Conservation (phyloP, 2,797 vertebrate genomes). For the Neosilurus mollespiculum region DNA sequence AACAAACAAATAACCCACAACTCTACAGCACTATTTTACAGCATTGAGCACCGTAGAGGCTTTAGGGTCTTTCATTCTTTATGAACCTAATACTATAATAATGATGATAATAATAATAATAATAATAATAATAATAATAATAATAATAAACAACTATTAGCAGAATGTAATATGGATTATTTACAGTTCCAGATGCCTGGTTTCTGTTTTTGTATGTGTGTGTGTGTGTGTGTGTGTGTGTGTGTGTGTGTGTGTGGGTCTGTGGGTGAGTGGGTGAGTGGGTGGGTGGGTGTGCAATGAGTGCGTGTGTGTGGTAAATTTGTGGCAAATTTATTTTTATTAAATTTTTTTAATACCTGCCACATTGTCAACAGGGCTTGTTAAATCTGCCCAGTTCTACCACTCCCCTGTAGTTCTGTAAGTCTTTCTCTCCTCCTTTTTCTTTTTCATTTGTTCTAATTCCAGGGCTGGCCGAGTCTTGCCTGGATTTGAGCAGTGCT, state of each 20-base stretch:
- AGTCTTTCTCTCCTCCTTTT: slow-evolving; percentile 56
- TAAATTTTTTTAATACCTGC: slow-evolving; percentile 74
- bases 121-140: no score
- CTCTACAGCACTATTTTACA: neutral
- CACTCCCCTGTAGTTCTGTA: slow-evolving; percentile 62
- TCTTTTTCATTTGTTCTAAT: slow-evolving; percentile 78
- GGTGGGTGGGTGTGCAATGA: neutral
- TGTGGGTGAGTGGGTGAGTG: slow-evolving; percentile 4
- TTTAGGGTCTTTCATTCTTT: neutral
- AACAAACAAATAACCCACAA: no score
- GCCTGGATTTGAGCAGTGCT: slow-evolving; percentile 80
- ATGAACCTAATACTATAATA: no score
- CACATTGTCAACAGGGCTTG: slow-evolving; percentile 73
- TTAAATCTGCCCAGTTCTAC: slow-evolving; percentile 63
- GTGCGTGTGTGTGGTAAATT: slow-evolving; percentile 58
- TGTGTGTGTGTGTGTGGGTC: neutral
- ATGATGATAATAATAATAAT: no score
- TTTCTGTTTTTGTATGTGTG: neutral
- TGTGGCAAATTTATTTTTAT: slow-evolving; percentile 64
- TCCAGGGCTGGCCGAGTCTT: slow-evolving; percentile 81
- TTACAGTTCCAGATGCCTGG: neutral
- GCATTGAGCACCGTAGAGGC: no score
- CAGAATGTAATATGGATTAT: neutral
- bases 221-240: neutral
- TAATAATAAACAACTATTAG: no score